Evolutionary conservation across 2,113 vertebrate genomes (phyloP).

Genomic region (Synodontis membranacea): DNA sequence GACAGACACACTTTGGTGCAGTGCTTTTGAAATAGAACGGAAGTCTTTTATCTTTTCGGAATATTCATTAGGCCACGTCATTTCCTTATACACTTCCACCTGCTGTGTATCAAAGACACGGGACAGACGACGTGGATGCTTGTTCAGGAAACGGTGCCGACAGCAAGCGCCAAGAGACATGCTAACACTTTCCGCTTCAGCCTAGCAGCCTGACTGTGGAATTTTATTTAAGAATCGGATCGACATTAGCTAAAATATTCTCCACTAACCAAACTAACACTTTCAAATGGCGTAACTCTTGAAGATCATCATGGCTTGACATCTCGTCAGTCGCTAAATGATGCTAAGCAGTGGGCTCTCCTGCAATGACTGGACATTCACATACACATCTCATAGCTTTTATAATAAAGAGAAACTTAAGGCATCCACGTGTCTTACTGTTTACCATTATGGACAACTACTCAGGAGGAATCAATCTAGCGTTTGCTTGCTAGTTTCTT

Average conservation of each 20-base stretch:
- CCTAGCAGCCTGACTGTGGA: not conserved
- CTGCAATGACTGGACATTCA: not conserved
- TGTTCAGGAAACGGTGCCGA: not conserved
- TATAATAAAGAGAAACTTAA: too few relatives aligned
- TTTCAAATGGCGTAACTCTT: not conserved
- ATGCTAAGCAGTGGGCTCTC: not conserved
- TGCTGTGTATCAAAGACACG: slow-evolving; percentile 15
- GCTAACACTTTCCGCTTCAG: not conserved
- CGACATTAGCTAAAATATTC: too few relatives aligned
- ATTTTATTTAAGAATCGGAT: too few relatives aligned
- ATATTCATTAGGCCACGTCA: slow-evolving; percentile 38
- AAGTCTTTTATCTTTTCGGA: slow-evolving; percentile 30
- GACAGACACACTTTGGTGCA: not conserved
- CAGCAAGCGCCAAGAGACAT: not conserved
- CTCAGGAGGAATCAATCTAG: too few relatives aligned
- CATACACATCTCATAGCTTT: too few relatives aligned
- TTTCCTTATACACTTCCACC: not conserved
- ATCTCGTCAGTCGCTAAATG: not conserved
- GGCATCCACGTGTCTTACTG: too few relatives aligned
- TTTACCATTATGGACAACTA: too few relatives aligned
- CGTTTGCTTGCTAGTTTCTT: too few relatives aligned
- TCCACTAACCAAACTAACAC: not conserved
- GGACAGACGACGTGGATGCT: slow-evolving; percentile 4
- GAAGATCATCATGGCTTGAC: not conserved
- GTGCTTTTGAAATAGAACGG: not conserved